phyloP scores from a whole-genome alignment of 2,888 invertebrate genomes.

The Ormyrus pomaceus region DNA sequence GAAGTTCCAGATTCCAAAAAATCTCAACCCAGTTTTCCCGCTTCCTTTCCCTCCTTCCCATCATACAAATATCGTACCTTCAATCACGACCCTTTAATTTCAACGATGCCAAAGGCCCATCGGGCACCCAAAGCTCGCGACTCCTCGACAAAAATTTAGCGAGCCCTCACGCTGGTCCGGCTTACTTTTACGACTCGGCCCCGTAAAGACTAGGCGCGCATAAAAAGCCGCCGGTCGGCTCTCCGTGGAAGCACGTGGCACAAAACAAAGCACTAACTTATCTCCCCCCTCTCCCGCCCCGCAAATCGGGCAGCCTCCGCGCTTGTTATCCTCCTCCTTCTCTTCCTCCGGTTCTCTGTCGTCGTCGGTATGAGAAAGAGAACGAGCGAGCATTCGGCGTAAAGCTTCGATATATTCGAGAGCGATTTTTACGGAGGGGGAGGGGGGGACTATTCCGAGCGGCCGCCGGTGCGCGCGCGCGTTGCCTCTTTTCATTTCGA shows the following conservation, averaged over 20 bases:
- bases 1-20: too few species aligned
- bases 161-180: constrained; percentile 6
- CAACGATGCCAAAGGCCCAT: too few species aligned
- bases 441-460: constrained; percentile 7
- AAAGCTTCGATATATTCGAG: constrained; percentile 53
- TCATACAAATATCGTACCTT: too few species aligned
- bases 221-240: constrained; percentile 14
- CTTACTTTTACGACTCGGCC: constrained; percentile 20
- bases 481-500: constrained; percentile 49
- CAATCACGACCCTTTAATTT: too few species aligned
- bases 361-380: not conserved
- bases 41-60: too few species aligned
- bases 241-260: constrained; percentile 8
- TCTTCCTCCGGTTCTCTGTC: not conserved
- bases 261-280: constrained; percentile 44
- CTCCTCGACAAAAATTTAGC: not conserved
- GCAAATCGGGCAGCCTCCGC: not conserved
- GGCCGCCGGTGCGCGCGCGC: not conserved
- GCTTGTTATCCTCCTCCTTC: constrained; percentile 8
- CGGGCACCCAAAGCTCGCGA: too few species aligned
- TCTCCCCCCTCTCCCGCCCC: not conserved
- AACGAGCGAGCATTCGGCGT: constrained; percentile 12
- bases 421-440: constrained; percentile 46
- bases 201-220: not conserved
- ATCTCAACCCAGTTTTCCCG: too few species aligned